phyloP scores from a whole-genome alignment of 92 coral and sea anemone genomes.

The Porites lobata region DNA sequence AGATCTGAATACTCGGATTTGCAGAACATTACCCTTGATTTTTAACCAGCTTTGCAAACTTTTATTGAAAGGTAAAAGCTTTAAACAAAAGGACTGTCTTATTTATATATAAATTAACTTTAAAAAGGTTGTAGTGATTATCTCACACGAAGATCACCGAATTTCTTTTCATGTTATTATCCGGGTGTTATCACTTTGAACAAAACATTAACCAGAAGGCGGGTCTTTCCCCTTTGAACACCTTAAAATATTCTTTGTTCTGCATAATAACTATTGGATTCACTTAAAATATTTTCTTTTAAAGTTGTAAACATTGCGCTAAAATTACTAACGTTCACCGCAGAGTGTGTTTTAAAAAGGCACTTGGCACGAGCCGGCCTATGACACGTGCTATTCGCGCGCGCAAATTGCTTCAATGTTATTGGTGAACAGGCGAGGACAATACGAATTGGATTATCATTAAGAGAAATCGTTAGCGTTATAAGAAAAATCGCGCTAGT shows the following conservation, averaged over 20 bases:
- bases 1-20: not conserved
- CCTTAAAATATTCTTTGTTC: constrained; percentile 36
- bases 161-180: constrained; percentile 31
- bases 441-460: constrained; percentile 21
- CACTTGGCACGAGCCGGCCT: constrained; percentile 21
- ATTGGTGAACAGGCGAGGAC: constrained; percentile 18
- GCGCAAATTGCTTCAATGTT: not conserved
- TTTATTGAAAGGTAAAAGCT: not conserved
- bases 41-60: not conserved
- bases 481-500: not conserved
- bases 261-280: constrained; percentile 3
- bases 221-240: not conserved
- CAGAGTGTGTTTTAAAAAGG: not conserved
- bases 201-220: constrained; percentile 27
- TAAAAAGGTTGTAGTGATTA: constrained; percentile 28
- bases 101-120: not conserved
- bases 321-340: not conserved
- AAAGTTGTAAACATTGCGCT: not conserved
- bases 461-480: not conserved
- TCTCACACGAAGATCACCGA: constrained; percentile 4
- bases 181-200: constrained; percentile 26
- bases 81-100: not conserved
- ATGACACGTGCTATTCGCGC: constrained; percentile 13
- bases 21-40: not conserved
- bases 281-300: constrained; percentile 25